Conservation (phyloP, 2,888 invertebrate genomes). For the Epinotia bilunana region DNA sequence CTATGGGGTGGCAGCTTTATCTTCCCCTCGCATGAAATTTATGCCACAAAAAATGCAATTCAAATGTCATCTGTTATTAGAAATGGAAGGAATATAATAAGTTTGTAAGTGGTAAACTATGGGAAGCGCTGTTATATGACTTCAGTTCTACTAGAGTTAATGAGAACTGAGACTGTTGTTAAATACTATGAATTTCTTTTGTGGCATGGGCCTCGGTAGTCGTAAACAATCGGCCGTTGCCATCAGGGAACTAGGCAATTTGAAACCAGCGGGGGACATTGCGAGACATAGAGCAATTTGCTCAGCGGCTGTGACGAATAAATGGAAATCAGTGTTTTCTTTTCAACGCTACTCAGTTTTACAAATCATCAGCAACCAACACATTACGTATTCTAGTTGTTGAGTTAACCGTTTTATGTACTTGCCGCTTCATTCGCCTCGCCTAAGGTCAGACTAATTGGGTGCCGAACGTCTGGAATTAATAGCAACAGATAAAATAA, state of each 20-base stretch:
- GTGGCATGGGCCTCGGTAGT: constrained; percentile 19
- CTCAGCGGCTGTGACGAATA: constrained; percentile 42
- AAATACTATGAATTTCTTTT: constrained; percentile 38
- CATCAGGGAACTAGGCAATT: constrained; percentile 42
- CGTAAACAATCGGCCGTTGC: constrained; percentile 35
- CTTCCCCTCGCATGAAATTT: constrained; percentile 37
- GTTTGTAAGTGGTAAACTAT: constrained; percentile 33
- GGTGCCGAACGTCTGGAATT: constrained; percentile 17
- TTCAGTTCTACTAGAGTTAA: constrained; percentile 21
- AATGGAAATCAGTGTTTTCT: constrained; percentile 44
- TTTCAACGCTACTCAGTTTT: constrained; percentile 40
- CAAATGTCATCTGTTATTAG: constrained; percentile 43
- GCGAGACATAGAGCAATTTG: constrained; percentile 42
- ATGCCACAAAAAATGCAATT: constrained; percentile 42
- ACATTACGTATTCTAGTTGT: constrained; percentile 16
- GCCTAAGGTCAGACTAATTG: constrained; percentile 39
- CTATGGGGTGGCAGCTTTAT: constrained; percentile 38
- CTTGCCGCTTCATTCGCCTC: constrained; percentile 8
- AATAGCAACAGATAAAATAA: constrained; percentile 37
- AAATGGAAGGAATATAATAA: constrained; percentile 27
- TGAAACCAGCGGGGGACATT: constrained; percentile 41
- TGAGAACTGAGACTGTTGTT: constrained; percentile 21
- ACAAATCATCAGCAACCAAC: constrained; percentile 31
- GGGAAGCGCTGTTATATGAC: constrained; percentile 9
- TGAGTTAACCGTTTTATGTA: constrained; percentile 17